Base-by-base conservation (phyloP, 2,888 invertebrate species). In the Lithophane ornitopus region DNA sequence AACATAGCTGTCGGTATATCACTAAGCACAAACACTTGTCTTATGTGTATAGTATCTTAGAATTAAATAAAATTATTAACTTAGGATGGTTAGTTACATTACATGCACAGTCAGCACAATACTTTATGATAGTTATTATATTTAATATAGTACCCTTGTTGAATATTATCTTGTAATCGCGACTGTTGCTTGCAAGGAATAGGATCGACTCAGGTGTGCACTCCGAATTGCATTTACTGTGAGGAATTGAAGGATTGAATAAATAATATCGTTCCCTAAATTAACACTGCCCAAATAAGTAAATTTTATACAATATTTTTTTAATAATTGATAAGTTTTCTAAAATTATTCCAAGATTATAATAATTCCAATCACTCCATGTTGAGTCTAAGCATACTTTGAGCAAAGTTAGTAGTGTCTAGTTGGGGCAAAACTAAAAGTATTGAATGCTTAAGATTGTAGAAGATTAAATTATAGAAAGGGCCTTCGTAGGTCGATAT, bases 81-180 rank as follows among this genome's bases (percentile, higher is more conserved):
- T 86, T 91, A 90, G 85, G 82, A 86, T 89, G 89, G 86, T 90
- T 90, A 91, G 84, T 88, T 90, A 87, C 89, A 89, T 88, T 90
- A 79, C 62, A 63, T 93, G 94, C 96, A 95, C 95, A 91, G 88
- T 92, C 91, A 89, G 95, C 95, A 95, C 95, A 93, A 92, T 90
- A 88, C 82, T 81, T 87, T 87, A 89, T 87, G 90, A 89, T 87
- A 88, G 89, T 91, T 92, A 90, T 89, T 76, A 72, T 67, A 81
- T 75, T n/a, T 86, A 85, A 68, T 69, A 85, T 90, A 90, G 88
- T 83, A 87, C 79, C 85, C 82, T 88, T 89, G 88, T 89, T 91
- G 85, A 88, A 86, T 85, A 84, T 87, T 88, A 82, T 76, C 68
- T 77, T 79, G 80, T 79, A 79, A 79, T 80, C 71, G 87, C 79